Base-by-base conservation (phyloP, 2,113 vertebrate species). In the Epinephelus moara region DNA sequence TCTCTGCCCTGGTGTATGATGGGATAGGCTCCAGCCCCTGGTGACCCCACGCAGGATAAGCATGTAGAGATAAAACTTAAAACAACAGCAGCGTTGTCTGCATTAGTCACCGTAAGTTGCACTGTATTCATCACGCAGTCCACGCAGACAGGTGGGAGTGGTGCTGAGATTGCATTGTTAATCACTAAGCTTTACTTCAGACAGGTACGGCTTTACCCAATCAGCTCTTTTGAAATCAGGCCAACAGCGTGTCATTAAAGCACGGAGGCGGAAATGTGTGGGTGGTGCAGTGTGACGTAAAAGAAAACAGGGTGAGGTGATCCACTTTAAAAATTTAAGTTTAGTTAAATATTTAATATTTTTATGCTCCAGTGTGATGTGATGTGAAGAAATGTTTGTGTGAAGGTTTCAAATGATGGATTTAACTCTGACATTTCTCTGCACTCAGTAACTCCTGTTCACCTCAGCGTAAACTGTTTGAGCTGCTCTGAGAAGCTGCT, bases 101-200 rank as follows among this genome's bases (percentile, higher is more conserved):
- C 4, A 14, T 81, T 60, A 78, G 70, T 75, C 82, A 81, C 53
- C 56, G 64, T 56, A 1, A 18, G 4, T 68, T 19, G n/a, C 25
- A 33, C 47, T 57, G 56, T 50, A 25, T 57, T 55, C 66, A 11
- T 75, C 56, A 84, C 42, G 10, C 25, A 57, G 47, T 19, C 14
- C 6, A 56, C 4, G n/a, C 61, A 84, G 71, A 70, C 67, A 50
- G 47, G 49, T 69, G 79, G 76, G 81, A 72, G 70, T 42, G 3
- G 42, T 6, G 30, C 56, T 42, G 33, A 71, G 69, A 57, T 63
- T 21, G 14, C 13, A 17, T n/a, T 60, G 78, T 84, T 86, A 90
- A 90, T 88, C 70, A 89, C 60, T 86, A 91, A 88, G 50, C 45
- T 18, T 75, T 11, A n/a, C 56, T 23, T 66, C 72, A 77, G 64